Evolutionary conservation across 1,140 invertebrate genomes (phyloP).

Genomic region (Drosophila sulfurigaster): DNA sequence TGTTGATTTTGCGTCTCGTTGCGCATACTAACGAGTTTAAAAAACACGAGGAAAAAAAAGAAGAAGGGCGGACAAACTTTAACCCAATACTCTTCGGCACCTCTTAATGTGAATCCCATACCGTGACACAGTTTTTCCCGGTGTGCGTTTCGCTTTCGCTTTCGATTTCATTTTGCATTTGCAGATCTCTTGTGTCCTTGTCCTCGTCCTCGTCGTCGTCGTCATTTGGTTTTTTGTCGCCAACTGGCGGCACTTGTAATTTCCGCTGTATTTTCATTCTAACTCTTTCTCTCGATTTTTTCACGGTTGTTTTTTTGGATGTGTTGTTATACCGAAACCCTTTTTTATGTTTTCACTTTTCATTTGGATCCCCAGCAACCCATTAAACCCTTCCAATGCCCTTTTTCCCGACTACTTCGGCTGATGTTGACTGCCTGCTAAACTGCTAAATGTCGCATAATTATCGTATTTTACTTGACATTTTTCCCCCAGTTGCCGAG

Average conservation of each 20-base stretch:
- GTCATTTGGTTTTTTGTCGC: constrained; percentile 48
- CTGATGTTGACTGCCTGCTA: constrained; percentile 63
- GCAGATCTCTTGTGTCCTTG: constrained; percentile 41
- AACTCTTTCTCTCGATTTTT: constrained; percentile 10
- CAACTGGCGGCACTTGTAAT: constrained; percentile 80
- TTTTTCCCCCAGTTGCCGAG: constrained; percentile 20
- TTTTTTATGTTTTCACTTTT: constrained; percentile 72
- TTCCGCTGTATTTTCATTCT: constrained; percentile 59
- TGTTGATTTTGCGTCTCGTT: constrained; percentile 82
- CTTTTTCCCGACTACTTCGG: constrained; percentile 27
- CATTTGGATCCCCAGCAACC: constrained; percentile 33
- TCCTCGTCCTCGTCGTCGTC: constrained; percentile 17
- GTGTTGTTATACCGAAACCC: constrained; percentile 32
- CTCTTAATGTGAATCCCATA: constrained; percentile 59
- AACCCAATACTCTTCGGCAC: not conserved
- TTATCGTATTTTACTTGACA: constrained; percentile 76
- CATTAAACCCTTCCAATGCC: constrained; percentile 69
- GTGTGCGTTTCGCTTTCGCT: constrained; percentile 71
- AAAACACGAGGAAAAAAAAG: constrained; percentile 10
- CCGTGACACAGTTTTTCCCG: constrained; percentile 60
- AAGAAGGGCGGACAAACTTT: no score
- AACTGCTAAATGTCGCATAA: constrained; percentile 82
- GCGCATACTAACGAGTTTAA: constrained; percentile 78
- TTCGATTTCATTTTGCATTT: constrained; percentile 81
- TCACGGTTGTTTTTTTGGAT: constrained; percentile 23